phyloP scores from a whole-genome alignment of 2,888 invertebrate genomes.

The Antheraea assamensis region DNA sequence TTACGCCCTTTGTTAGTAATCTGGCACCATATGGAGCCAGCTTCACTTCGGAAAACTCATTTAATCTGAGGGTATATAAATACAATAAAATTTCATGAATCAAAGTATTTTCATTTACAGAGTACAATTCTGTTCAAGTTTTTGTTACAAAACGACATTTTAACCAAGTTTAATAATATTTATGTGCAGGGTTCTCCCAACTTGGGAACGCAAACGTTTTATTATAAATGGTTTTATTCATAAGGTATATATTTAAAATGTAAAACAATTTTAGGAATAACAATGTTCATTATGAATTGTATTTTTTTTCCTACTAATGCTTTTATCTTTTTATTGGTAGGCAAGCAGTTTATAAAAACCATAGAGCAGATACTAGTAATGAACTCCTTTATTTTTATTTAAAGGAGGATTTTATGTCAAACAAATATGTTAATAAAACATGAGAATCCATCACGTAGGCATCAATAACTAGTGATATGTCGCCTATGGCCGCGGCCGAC shows the following conservation, averaged over 20 bases:
- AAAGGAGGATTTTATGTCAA: no score
- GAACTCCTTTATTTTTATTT: not conserved
- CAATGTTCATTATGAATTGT: slow-evolving; percentile 7
- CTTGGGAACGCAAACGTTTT: slow-evolving; percentile 65
- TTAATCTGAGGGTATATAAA: not conserved
- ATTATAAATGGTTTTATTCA: slow-evolving; percentile 31
- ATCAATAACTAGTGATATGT: slow-evolving; percentile 54
- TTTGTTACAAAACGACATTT: slow-evolving; percentile 61
- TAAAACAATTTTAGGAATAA: slow-evolving; percentile 10
- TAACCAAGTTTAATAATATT: slow-evolving; percentile 60
- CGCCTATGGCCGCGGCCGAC: not conserved
- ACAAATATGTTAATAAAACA: slow-evolving; percentile 44
- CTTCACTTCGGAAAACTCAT: slow-evolving; percentile 10
- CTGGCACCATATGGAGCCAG: slow-evolving; percentile 16
- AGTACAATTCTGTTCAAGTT: slow-evolving; percentile 54
- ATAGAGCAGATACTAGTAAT: no score
- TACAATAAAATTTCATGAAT: slow-evolving; percentile 30
- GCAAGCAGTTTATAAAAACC: not conserved
- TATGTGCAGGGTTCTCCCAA: not conserved
- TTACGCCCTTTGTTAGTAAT: slow-evolving; percentile 3
- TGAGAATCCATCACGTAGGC: slow-evolving; percentile 63
- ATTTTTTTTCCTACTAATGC: not conserved
- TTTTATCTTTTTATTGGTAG: not conserved
- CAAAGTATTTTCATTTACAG: slow-evolving; percentile 50
- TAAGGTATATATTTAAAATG: slow-evolving; percentile 40